Percentiles rank a stretch among this genome's conserved stretches.
These are phyloP conservation scores for Calosoma granatense DNA, from an alignment of 1,140 invertebrate genomes.

Conservation along the genomic window DNA sequence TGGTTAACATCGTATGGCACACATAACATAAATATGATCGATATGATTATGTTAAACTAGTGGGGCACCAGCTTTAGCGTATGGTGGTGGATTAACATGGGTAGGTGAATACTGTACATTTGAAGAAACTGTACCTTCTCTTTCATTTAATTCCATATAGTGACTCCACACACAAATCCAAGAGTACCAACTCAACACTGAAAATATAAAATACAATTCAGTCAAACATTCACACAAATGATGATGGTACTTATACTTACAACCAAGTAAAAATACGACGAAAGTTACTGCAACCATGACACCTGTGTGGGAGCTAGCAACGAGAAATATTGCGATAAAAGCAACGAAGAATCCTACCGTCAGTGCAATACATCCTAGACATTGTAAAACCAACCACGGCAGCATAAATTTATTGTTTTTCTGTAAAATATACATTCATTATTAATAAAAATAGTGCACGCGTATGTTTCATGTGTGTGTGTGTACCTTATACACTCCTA, in stretches of 20 bases:
- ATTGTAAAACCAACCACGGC: neutral
- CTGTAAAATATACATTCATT: neutral
- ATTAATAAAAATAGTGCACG: neutral
- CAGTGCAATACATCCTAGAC: neutral
- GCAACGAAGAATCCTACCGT: neutral
- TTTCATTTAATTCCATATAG: neutral
- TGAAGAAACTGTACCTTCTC: neutral
- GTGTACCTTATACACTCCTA: neutral
- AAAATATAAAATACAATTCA: neutral
- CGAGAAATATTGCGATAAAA: neutral
- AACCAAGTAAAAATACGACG: neutral
- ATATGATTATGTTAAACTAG: neutral
- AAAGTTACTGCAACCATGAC: neutral
- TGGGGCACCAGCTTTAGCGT: neutral
- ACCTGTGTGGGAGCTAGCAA: neutral
- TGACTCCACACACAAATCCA: constrained; percentile 2
- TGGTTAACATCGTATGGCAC: too few relatives aligned
- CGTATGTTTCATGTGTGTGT: too few relatives aligned
- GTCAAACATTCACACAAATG: too few relatives aligned
- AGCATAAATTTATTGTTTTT: neutral
- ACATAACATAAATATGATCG: too few relatives aligned
- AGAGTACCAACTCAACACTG: neutral
- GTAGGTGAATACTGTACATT: too few relatives aligned
- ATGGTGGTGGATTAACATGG: neutral
- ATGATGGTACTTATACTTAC: neutral